Conservation (phyloP, 2,113 vertebrate genomes). For the Grantiella picta region DNA sequence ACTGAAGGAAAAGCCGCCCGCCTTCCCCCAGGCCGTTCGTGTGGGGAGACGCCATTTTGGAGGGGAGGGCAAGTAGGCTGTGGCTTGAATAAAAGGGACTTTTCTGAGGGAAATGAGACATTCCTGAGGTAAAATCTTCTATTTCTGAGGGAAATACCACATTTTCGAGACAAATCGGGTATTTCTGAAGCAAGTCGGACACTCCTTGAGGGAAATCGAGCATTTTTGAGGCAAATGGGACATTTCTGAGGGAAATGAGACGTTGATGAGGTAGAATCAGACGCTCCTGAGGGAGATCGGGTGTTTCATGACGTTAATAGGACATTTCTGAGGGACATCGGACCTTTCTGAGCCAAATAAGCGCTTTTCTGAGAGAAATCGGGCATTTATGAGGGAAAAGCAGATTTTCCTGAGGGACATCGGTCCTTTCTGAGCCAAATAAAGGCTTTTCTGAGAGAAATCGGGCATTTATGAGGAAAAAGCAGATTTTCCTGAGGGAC, state of each 20-base stretch:
- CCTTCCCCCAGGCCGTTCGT: neutral
- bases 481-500: neutral
- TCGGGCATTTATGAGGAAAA: neutral
- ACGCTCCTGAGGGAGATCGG: neutral
- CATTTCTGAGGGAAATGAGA: neutral
- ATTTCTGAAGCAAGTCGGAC: neutral
- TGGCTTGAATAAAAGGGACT: neutral
- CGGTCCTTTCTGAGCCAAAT: too few relatives aligned
- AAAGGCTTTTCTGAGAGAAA: neutral
- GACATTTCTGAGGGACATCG: neutral
- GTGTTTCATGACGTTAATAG: neutral
- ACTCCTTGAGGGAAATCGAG: neutral
- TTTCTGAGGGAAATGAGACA: neutral
- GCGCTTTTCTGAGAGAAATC: too few relatives aligned
- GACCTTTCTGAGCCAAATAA: neutral
- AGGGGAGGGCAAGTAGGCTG: too few relatives aligned
- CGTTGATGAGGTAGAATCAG: neutral
- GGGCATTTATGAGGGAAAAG: neutral
- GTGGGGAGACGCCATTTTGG: neutral
- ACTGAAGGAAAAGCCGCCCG: rapidly evolving
- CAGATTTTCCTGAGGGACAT: neutral
- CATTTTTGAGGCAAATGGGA: neutral
- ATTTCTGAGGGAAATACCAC: neutral
- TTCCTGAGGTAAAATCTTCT: neutral
- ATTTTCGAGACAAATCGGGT: neutral